Evolutionary conservation across 2,797 vertebrate genomes (phyloP).

Genomic region (Acropternis orthonyx): DNA sequence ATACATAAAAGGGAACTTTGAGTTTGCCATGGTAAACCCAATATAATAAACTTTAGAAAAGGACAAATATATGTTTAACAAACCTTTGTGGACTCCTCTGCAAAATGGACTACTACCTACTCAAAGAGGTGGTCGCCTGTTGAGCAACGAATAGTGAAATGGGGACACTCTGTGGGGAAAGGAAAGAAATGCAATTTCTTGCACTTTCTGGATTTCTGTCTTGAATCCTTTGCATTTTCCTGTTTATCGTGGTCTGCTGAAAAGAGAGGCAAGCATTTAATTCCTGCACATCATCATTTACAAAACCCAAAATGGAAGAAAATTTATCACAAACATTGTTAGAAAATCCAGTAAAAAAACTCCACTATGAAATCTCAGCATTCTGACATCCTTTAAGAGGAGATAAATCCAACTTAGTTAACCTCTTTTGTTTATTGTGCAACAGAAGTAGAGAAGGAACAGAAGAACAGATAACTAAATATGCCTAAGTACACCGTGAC

Average conservation of each 20-base stretch:
- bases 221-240: background rate
- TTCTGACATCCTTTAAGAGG: background rate
- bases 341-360: background rate
- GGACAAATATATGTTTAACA: background rate
- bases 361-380: background rate
- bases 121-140: background rate
- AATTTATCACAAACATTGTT: background rate
- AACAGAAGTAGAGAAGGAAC: background rate
- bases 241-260: background rate
- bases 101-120: background rate
- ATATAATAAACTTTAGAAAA: background rate
- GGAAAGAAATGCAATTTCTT: slow-evolving; percentile 39
- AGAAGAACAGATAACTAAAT: slow-evolving; percentile 10
- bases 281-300: background rate
- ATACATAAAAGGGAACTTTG: background rate
- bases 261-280: background rate
- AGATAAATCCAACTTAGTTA: background rate
- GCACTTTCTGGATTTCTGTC: background rate
- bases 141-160: background rate
- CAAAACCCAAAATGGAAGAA: background rate
- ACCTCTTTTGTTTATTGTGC: background rate
- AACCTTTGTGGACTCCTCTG: background rate
- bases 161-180: slow-evolving; percentile 51
- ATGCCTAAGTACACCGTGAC: slow-evolving; percentile 7
- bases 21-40: background rate